phyloP scores from a whole-genome alignment of 35 echinoderm and acorn worm species.

The Stichopus chloronotus region DNA sequence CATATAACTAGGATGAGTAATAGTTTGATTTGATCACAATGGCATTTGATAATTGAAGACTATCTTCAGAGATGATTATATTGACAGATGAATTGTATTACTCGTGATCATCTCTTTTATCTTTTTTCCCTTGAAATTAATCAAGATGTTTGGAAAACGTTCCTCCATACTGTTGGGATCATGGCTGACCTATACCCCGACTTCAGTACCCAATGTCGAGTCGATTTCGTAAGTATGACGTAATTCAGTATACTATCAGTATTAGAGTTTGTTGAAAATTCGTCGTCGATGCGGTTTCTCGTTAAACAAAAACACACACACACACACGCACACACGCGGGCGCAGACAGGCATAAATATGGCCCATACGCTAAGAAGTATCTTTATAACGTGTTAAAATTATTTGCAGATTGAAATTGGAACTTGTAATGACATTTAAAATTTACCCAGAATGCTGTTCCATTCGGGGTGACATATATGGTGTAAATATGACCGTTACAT shows the following conservation, averaged over 20 bases:
- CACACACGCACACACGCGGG: no score
- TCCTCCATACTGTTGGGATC: background rate
- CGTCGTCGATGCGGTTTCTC: background rate
- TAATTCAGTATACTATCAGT: background rate
- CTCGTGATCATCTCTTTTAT: no score
- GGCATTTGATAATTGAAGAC: no score
- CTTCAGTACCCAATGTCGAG: background rate
- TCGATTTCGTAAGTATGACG: constrained; percentile 24
- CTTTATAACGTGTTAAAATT: background rate
- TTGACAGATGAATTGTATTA: no score
- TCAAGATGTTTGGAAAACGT: constrained; percentile 18
- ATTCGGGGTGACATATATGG: no score
- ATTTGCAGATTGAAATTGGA: background rate
- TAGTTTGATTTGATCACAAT: no score
- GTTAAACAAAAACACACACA: background rate
- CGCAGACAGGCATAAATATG: background rate
- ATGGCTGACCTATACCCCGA: constrained; percentile 22
- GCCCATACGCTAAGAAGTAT: background rate
- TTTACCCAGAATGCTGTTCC: no score
- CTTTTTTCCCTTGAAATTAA: background rate
- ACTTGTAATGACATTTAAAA: background rate
- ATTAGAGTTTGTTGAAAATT: background rate
- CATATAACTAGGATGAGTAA: no score
- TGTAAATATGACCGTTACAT: no score
- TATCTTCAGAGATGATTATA: no score